Base-by-base conservation (phyloP, 2,888 invertebrate species). In the Lordiphosa andalusiaca region DNA sequence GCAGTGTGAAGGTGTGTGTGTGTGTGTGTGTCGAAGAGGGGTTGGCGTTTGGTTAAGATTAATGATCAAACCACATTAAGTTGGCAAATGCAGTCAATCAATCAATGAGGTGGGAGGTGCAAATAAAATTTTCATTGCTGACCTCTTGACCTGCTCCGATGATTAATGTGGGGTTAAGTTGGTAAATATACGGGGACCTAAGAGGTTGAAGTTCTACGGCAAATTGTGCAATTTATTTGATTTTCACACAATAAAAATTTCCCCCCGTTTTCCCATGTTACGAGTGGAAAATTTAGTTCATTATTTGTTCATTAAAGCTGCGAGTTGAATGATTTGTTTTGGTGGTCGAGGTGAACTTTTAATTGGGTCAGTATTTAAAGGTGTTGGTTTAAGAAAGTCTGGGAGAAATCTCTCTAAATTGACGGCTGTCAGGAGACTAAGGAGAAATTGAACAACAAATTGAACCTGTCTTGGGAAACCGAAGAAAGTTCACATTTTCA, bases 291-390 rank as follows among this genome's bases (percentile, higher is more conserved):
- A 25, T 25, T 6, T 25, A 25, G 25, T 21, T 35, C 35, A 41
- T 37, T 41, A 33, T 30, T 52, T 56, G 50, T 35, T 39, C 25
- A 6, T 25, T 1, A 25, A 25, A 7, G 25, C 2, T 2, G 25
- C 7, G 25, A 25, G 25, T 7, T 25, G 3, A 25, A 2, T 7
- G 25, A 9, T 9, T 9, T 9, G 9, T 30, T 30, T 3, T 30
- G 2, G 30, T 30, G 9, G 9, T 30, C 9, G 30, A 0, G 6
- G 25, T 56, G 46, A 51, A 50, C 12, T 54, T 71, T 77, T 81
- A 81, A 74, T 70, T 72, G 70, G 72, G 63, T 81, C 62, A 81
- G 81, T 81, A 70, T 59, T 72, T 62, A 62, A 64, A 72, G 70
- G 61, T 71, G 63, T 62, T 73, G 63, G 56, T 64, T 47, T 35